Conservation (phyloP, 2,113 vertebrate species). For the Megaleporinus macrocephalus region DNA sequence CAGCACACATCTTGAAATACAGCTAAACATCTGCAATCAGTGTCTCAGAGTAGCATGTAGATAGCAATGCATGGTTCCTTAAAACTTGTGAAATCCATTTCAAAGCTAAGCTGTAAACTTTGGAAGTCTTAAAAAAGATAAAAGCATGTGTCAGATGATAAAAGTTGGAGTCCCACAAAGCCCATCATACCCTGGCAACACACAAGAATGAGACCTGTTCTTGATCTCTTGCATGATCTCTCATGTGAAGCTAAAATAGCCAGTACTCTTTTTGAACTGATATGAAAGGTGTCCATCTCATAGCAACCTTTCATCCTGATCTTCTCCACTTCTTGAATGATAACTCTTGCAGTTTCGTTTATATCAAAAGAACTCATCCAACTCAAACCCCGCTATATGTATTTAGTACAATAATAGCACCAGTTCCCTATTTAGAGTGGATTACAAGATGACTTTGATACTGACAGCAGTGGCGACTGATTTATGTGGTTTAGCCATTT, state of each 20-base stretch:
- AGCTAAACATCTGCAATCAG: not conserved
- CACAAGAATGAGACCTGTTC: constrained; percentile 31
- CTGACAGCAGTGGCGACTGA: not conserved
- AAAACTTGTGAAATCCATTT: not conserved
- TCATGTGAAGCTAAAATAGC: constrained; percentile 31
- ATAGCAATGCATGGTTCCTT: not conserved
- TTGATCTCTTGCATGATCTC: constrained; percentile 36
- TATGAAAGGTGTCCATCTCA: constrained; percentile 40
- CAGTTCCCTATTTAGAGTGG: too few relatives aligned
- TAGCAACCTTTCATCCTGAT: constrained; percentile 39
- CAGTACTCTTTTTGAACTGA: constrained; percentile 41
- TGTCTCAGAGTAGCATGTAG: constrained; percentile 3
- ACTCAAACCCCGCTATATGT: not conserved
- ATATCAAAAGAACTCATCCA: constrained; percentile 20
- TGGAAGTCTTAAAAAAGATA: constrained; percentile 18
- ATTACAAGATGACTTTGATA: not conserved
- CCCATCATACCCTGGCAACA: constrained; percentile 18
- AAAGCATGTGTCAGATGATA: constrained; percentile 16
- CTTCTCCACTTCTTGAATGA: constrained; percentile 13
- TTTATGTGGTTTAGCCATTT: not conserved
- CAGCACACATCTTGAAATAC: not conserved
- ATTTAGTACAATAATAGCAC: too few relatives aligned
- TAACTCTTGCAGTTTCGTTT: not conserved
- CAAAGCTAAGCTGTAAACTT: constrained; percentile 22
- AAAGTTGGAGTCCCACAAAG: constrained; percentile 11